Evolutionary conservation across 2,888 invertebrate genomes (phyloP), one percentile per base, ranked within the genome.

Genomic region (Eupeodes latifasciatus): DNA sequence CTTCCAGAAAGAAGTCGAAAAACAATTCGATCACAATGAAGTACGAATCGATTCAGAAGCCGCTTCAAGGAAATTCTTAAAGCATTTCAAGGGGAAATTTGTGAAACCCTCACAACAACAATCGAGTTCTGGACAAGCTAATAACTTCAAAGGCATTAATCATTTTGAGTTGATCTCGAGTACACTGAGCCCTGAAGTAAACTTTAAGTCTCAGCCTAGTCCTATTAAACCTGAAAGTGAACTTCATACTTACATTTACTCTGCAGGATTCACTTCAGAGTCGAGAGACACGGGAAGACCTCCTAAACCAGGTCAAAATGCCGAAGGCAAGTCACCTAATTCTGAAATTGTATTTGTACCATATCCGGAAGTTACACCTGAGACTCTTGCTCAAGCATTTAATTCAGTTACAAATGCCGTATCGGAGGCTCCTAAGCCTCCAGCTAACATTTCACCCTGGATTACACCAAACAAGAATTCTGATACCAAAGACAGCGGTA

Each of bases 61-160:
- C 1, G 92, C 93, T 0, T 93, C 93, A 0, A 89, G 93, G 9
- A 91, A 92, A 14, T 93, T 93, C 82, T 90, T 93, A 14, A 93
- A 92, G 40, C 90, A 91, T 55, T 93, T 93, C 34, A 93, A 92
- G 36, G 92, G 91, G 1, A 90, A 90, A 0, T 64, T 91, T 4
- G 5, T 53, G 1, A 34, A n/a, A 5, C 66, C 71, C 2, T 27
- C 27, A 27, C 27, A 27, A 6, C 55, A 40, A 59, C 14, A 9
- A n/a, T 12, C 59, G 11, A 16, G 40, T 2, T 40, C 40, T 4
- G 0, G 0, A 11, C 47, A 72, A 47, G 47, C 72, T 11, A 72
- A 27, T 72, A 59, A 44, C 11, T 40, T 59, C 3, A 72, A 59
- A 10, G 59, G 14, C 0, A 14, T 55, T 12, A 55, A 71, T 59